These are phyloP conservation scores for Aleiodes leptofemur DNA, from an alignment of 2,888 invertebrate genomes.

Conservation along the genomic window DNA sequence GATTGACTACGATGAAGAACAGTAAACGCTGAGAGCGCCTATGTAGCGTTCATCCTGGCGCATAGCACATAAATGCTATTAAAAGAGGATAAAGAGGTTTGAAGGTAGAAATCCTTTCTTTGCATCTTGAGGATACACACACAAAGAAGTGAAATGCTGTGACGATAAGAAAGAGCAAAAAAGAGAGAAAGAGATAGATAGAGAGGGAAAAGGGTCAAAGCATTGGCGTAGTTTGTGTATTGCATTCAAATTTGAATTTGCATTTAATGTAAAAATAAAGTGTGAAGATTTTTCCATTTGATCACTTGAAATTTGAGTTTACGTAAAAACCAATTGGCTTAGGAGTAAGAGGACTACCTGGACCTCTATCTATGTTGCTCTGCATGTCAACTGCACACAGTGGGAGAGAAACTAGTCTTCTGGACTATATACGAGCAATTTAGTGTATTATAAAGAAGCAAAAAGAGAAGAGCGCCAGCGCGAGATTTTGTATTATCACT, in stretches of 20 bases:
- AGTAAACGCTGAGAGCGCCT: conserved; percentile 20
- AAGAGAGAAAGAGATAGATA: too few species aligned
- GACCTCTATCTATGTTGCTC: conserved; percentile 26
- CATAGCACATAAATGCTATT: neutral
- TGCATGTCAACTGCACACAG: conserved; percentile 31
- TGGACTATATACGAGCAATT: conserved; percentile 22
- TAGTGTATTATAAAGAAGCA: neutral
- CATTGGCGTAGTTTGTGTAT: conserved; percentile 10
- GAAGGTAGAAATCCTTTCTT: conserved; percentile 12
- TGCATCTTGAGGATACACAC: conserved; percentile 20
- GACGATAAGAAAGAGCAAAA: neutral
- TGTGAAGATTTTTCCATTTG: neutral
- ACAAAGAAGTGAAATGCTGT: conserved; percentile 28
- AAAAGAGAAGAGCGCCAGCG: conserved; percentile 31
- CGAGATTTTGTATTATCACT: conserved; percentile 25
- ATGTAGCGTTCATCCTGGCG: conserved; percentile 25
- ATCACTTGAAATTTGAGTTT: too few species aligned
- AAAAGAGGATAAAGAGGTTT: conserved; percentile 19
- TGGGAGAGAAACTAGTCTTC: conserved; percentile 51
- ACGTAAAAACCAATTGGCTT: too few species aligned
- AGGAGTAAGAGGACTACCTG: neutral
- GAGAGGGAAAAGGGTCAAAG: neutral
- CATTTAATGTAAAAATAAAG: conserved; percentile 4
- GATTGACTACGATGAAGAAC: conserved; percentile 17
- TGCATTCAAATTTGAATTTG: too few species aligned